phyloP scores from a whole-genome alignment of 2,888 invertebrate species.

The Linyphia triangularis region DNA sequence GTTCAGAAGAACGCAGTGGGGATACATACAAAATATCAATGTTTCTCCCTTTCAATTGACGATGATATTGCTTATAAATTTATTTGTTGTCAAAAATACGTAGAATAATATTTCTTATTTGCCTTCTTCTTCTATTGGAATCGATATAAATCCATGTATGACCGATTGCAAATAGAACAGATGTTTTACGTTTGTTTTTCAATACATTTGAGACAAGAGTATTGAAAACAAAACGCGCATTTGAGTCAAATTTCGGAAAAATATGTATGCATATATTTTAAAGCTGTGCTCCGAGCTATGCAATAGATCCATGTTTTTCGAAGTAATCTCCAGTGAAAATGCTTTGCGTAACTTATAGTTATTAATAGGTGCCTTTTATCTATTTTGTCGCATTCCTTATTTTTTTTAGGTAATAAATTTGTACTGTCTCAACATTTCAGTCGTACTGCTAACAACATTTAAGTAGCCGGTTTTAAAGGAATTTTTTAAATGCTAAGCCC shows the following conservation, averaged over 20 bases:
- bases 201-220: neutral
- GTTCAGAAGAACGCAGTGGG: neutral
- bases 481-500: too few species aligned
- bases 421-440: too few species aligned
- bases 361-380: too few species aligned
- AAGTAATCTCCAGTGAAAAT: neutral
- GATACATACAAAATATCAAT: constrained; percentile 4
- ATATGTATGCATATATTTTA: neutral
- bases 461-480: too few species aligned
- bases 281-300: neutral
- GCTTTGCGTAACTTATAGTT: too few species aligned
- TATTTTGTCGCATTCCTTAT: too few species aligned
- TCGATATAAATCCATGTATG: neutral
- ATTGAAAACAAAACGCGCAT: neutral
- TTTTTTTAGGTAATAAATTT: too few species aligned
- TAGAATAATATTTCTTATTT: neutral
- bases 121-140: neutral
- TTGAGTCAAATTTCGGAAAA: neutral
- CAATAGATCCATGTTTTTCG: neutral
- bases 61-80: neutral
- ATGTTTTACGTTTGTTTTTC: neutral
- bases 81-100: neutral
- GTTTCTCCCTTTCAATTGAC: neutral
- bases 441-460: too few species aligned
- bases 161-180: neutral